A percentile compares a stretch with the other conserved stretches of the same genome.
phyloP scores from a whole-genome alignment of 2,113 vertebrate species.

The Bufo bufo region DNA sequence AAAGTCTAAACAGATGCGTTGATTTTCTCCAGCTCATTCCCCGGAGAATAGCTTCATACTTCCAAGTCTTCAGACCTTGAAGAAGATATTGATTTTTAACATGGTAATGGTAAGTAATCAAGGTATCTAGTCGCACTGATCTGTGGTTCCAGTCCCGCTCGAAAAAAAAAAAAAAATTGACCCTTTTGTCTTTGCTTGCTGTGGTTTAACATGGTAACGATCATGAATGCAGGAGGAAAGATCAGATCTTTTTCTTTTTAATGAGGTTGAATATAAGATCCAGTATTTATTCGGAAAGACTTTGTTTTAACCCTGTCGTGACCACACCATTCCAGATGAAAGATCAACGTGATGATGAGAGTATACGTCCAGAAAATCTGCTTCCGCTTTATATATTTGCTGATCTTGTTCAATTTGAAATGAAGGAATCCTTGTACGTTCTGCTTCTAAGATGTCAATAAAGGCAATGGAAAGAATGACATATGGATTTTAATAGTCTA shows the following conservation, averaged over 20 bases:
- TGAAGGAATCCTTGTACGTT: background rate
- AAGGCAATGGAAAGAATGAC: background rate
- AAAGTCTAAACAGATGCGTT: constrained; percentile 29
- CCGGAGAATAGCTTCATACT: constrained; percentile 40
- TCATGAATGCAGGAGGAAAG: background rate
- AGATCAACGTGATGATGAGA: too few species aligned
- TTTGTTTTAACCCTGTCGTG: background rate
- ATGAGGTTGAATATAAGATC: background rate
- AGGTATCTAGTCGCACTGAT: constrained; percentile 41
- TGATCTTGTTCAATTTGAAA: background rate
- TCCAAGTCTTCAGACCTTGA: constrained; percentile 51
- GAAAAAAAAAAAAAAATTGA: background rate
- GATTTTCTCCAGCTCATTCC: constrained; percentile 41
- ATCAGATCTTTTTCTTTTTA: background rate
- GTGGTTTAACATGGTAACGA: constrained; percentile 7
- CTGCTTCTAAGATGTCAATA: background rate
- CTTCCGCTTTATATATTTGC: background rate
- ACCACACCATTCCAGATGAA: background rate
- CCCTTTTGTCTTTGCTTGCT: constrained; percentile 27
- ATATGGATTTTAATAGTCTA: background rate
- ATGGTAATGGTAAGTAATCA: constrained; percentile 49
- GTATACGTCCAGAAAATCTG: background rate
- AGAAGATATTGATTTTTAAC: constrained; percentile 50
- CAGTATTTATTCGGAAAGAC: too few species aligned
- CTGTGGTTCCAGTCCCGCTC: constrained; percentile 9